Evolutionary conservation across 2,797 vertebrate genomes (phyloP), one percentile per base, ranked within the genome.

Genomic region (Ambastaia sidthimunki): DNA sequence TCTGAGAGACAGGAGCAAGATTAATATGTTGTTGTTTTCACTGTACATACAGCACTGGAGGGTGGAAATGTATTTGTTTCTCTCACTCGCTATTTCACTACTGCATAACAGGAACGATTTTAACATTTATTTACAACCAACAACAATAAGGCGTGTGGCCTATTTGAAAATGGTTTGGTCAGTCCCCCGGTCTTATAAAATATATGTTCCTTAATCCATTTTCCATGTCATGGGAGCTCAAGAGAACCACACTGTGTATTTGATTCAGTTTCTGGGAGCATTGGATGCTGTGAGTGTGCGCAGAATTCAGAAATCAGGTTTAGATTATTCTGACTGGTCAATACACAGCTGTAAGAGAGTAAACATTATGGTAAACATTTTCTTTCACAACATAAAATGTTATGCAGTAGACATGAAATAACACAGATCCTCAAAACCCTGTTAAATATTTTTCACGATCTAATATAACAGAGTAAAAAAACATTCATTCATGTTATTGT

Each of bases 1-100:
- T 78, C 23, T 62, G 76, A 70, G 4, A 34, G 52, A 2, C 5
- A 7, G 25, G 4, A 28, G 54, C 31, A 60, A 70, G 76, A 78
- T 70, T 78, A 41, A 78, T 78, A 25, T 60, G 25, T 69, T 57
- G 63, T 57, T 70, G 52, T 59, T 34, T 77, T 69, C 55, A 77
- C 54, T 77, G 66, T 70, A 69, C 13, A 50, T 60, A 78, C 66
- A 50, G 76, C 37, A 23, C 41, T 19, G 2, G 13, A 70, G 54
- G 75, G 28, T 21, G n/a, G 41, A 62, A 71, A 71, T 37, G 34
- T 71, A 60, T 77, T 69, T 77, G 23, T 44, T 50, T 68, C 12
- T 68, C 21, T 57, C 18, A 62, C n/a, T 55, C 52, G 34, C n/a
- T 18, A 16, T 71, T 44, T 71, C 54, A 15, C 52, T 55, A 1